These are phyloP conservation scores for Dolichotis patagonum DNA, from an alignment of 2,113 vertebrate species.

Conservation along the genomic window DNA sequence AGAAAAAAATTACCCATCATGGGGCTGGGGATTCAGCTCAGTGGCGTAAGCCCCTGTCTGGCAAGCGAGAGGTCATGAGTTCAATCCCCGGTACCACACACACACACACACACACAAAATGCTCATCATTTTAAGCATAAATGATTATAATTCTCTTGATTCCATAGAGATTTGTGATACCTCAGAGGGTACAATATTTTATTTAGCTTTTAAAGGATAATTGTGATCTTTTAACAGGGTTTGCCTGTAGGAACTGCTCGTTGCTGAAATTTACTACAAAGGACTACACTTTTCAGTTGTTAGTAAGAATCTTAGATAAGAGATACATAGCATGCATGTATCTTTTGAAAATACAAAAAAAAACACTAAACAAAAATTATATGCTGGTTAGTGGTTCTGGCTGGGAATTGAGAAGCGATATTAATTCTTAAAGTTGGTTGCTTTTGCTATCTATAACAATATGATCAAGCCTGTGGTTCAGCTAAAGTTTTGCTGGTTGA, in stretches of 20 bases:
- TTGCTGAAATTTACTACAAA: conserved; percentile 21
- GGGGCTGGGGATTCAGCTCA: too few species aligned
- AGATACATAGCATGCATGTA: not conserved
- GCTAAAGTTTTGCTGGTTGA: not conserved
- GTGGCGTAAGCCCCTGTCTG: too few species aligned
- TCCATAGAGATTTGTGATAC: not conserved
- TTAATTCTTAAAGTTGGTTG: not conserved
- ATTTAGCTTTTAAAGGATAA: conserved; percentile 53
- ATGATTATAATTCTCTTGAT: conserved; percentile 54
- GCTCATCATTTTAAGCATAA: not conserved
- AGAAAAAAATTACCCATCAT: too few species aligned
- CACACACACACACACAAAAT: not conserved
- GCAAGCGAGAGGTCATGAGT: too few species aligned
- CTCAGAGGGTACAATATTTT: not conserved
- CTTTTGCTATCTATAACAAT: conserved; percentile 10
- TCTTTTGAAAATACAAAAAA: conserved; percentile 49
- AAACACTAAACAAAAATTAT: not conserved
- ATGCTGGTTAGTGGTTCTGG: not conserved
- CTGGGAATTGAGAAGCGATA: conserved; percentile 24
- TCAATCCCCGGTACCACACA: too few species aligned
- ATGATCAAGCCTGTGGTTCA: not conserved
- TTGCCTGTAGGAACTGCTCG: not conserved
- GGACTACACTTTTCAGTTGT: not conserved
- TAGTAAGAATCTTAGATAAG: not conserved
- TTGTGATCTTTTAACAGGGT: conserved; percentile 66